phyloP scores from a whole-genome alignment of 2,113 vertebrate genomes.

The Regulus satrapa region DNA sequence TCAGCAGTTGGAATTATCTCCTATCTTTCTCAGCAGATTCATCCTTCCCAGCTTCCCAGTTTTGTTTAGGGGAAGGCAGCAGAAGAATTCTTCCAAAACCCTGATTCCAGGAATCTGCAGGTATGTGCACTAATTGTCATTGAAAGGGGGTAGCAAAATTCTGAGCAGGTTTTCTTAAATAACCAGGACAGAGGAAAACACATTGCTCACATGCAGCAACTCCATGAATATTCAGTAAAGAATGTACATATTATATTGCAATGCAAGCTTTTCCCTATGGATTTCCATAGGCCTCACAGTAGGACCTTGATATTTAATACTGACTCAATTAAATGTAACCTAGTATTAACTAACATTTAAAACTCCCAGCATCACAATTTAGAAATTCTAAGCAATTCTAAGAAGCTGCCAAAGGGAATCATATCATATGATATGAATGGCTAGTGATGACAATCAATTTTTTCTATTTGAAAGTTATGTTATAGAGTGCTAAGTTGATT shows the following conservation, averaged over 20 bases:
- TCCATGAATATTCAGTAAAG: neutral
- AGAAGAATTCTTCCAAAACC: neutral
- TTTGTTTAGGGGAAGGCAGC: neutral
- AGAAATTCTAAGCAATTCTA: neutral
- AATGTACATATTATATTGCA: neutral
- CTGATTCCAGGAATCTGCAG: neutral
- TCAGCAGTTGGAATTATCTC: neutral
- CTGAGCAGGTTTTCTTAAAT: neutral
- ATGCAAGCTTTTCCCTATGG: neutral
- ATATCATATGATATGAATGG: neutral
- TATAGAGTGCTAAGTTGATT: neutral
- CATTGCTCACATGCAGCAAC: neutral
- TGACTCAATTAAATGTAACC: neutral
- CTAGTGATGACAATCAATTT: neutral
- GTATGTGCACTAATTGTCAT: neutral
- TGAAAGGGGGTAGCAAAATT: neutral
- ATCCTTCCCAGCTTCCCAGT: neutral
- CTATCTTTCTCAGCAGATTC: neutral
- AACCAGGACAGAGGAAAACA: neutral
- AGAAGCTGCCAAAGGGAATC: neutral
- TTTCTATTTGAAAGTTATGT: neutral
- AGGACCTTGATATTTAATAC: neutral
- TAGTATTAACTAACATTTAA: neutral
- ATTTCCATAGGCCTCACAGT: neutral
- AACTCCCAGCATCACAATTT: neutral